Percentiles rank a stretch among this genome's conserved stretches.
Evolutionary conservation across 2,113 vertebrate genomes (phyloP).

Genomic region (Lynx canadensis): DNA sequence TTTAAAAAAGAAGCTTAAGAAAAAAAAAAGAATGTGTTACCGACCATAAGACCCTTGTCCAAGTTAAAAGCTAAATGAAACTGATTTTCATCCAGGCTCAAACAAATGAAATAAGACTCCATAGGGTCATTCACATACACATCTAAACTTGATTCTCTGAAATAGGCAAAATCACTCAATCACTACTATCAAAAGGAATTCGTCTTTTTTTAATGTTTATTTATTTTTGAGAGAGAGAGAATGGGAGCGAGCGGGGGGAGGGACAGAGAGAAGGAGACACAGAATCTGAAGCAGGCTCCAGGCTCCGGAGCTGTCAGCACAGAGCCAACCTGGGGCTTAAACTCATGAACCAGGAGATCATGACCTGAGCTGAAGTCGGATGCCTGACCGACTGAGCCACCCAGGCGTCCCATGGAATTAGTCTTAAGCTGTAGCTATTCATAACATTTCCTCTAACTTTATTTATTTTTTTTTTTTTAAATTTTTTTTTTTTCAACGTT

Average conservation of each 20-base stretch:
- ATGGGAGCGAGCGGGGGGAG: too few relatives aligned
- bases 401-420: background rate
- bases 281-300: too few relatives aligned
- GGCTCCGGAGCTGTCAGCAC: too few relatives aligned
- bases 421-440: background rate
- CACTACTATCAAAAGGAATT: background rate
- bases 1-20: background rate
- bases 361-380: too few relatives aligned
- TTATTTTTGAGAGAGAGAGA: too few relatives aligned
- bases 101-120: background rate
- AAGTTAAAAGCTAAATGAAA: slow-evolving; percentile 16
- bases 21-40: background rate
- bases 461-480: too few relatives aligned
- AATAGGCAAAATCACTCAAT: background rate
- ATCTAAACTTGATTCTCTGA: background rate
- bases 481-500: too few relatives aligned
- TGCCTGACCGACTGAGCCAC: too few relatives aligned
- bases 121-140: background rate
- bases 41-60: background rate
- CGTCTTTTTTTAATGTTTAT: background rate
- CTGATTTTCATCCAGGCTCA: background rate
- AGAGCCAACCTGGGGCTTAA: too few relatives aligned
- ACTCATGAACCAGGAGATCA: too few relatives aligned
- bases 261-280: too few relatives aligned
- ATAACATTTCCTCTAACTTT: background rate